Evolutionary conservation across 2,113 vertebrate genomes (phyloP).

Genomic region (Polypterus bichir): DNA sequence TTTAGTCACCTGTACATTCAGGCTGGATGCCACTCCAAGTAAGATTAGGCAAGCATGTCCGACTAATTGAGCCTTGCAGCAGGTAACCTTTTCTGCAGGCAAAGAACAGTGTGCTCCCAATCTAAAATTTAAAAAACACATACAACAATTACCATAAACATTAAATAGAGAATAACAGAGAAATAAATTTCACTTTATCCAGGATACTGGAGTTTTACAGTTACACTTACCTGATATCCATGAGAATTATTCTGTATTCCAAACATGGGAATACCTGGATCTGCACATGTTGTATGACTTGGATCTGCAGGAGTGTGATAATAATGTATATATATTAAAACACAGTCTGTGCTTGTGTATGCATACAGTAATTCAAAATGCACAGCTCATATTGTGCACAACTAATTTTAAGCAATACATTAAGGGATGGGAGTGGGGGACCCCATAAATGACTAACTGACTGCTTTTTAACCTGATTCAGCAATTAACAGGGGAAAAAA

Average conservation of each 20-base stretch:
- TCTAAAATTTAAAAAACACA: conserved; percentile 26
- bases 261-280: conserved; percentile 76
- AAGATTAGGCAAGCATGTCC: conserved; percentile 88
- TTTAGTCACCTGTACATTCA: conserved; percentile 75
- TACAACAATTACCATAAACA: conserved; percentile 6
- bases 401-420: too few species aligned
- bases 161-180: not conserved
- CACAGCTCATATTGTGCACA: too few species aligned
- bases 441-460: too few species aligned
- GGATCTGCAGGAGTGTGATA: conserved; percentile 54
- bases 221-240: conserved; percentile 71
- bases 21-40: conserved; percentile 91
- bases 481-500: too few species aligned
- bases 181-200: not conserved
- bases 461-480: too few species aligned
- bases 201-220: too few species aligned
- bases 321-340: too few species aligned
- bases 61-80: conserved; percentile 86
- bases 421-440: too few species aligned
- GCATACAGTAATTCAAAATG: too few species aligned
- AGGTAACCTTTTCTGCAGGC: conserved; percentile 89
- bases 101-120: conserved; percentile 78
- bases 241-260: conserved; percentile 89
- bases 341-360: too few species aligned
- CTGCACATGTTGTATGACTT: conserved; percentile 71